Percentiles rank a stretch among this genome's conserved stretches.
These are phyloP conservation scores for Papilio dardanus DNA, from an alignment of 1,140 invertebrate genomes.

Conservation along the genomic window DNA sequence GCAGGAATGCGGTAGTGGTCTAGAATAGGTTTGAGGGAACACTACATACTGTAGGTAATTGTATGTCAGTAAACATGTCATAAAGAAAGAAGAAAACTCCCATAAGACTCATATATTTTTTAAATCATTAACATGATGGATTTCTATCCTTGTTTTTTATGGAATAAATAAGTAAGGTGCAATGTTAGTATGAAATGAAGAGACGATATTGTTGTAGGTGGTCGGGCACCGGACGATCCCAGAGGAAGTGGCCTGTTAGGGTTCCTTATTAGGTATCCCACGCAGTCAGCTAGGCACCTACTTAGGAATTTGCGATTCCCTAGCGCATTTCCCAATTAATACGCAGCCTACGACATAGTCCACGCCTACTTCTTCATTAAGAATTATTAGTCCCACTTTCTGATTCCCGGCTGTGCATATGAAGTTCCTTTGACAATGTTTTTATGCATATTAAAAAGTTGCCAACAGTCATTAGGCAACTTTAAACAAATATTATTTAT, in stretches of 20 bases:
- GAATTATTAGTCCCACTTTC: not conserved
- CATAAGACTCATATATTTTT: not conserved
- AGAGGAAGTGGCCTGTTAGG: constrained; percentile 37
- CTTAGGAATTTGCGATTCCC: constrained; percentile 3
- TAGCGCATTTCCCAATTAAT: not conserved
- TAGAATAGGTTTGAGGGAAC: too few species aligned
- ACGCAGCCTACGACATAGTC: not conserved
- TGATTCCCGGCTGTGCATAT: not conserved
- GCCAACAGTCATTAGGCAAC: too few species aligned
- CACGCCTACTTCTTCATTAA: too few species aligned
- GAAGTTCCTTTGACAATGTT: not conserved
- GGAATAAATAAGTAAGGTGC: constrained; percentile 1
- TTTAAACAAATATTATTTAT: too few species aligned
- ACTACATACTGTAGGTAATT: too few species aligned
- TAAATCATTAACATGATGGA: not conserved
- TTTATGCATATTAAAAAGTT: not conserved
- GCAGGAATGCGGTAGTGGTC: constrained; percentile 18
- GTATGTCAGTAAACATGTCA: too few species aligned
- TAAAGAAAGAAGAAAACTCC: too few species aligned
- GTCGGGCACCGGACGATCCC: constrained; percentile 31
- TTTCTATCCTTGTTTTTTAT: not conserved
- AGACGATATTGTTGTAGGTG: constrained; percentile 26
- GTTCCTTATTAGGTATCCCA: constrained; percentile 35
- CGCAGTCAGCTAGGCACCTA: constrained; percentile 16
- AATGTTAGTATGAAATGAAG: constrained; percentile 14